Evolutionary conservation across 2,888 invertebrate species (phyloP).

Genomic region (Dicycla oo): DNA sequence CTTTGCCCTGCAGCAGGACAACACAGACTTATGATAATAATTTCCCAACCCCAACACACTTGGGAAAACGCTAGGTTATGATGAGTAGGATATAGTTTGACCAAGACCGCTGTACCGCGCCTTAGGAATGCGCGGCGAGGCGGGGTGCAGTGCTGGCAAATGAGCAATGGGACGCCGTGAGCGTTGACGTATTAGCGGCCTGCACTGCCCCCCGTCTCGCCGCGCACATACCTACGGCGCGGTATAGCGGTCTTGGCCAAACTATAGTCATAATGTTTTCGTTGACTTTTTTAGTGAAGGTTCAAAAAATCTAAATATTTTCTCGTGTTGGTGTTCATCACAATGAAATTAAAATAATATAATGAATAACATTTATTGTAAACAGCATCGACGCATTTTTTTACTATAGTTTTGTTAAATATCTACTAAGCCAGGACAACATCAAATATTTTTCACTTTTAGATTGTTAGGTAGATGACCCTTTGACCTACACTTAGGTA

Average conservation of each 20-base stretch:
- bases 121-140: too few species aligned
- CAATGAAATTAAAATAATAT: not conserved
- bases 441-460: not conserved
- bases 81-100: too few species aligned
- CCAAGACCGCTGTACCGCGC: too few species aligned
- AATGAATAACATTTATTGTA: constrained; percentile 10
- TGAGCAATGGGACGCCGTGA: too few species aligned
- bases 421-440: not conserved
- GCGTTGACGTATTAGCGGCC: too few species aligned
- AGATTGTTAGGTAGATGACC: not conserved
- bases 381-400: not conserved
- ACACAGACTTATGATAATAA: too few species aligned
- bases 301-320: not conserved
- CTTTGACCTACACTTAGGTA: not conserved
- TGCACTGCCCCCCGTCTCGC: too few species aligned
- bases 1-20: too few species aligned
- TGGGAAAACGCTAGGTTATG: not conserved
- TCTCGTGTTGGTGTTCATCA: not conserved
- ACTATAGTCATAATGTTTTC: not conserved
- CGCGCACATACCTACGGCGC: too few species aligned
- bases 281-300: not conserved
- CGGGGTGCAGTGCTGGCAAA: too few species aligned
- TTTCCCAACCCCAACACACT: not conserved
- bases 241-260: too few species aligned
- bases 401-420: too few species aligned